Evolutionary conservation across 2,888 invertebrate species (phyloP).

Genomic region (Oscheius sp.): DNA sequence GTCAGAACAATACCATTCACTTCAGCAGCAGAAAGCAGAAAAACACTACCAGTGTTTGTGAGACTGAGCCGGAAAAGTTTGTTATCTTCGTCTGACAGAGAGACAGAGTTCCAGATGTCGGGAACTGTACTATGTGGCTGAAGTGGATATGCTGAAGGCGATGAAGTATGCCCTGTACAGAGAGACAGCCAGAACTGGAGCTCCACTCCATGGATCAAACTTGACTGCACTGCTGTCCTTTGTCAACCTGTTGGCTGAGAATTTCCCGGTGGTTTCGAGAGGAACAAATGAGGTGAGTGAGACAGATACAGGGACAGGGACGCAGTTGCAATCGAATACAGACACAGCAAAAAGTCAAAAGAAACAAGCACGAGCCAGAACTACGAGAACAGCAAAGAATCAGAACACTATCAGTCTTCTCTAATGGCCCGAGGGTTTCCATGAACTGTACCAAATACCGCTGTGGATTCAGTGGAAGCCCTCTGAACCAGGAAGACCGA

Average conservation of each 20-base stretch:
- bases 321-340: no score
- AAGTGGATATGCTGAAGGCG: constrained; percentile 72
- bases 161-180: constrained; percentile 61
- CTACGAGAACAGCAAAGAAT: no score
- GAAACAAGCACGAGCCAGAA: no score
- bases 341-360: no score
- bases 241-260: constrained; percentile 63
- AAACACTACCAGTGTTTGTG: constrained; percentile 50
- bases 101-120: constrained; percentile 57
- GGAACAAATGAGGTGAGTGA: constrained; percentile 29
- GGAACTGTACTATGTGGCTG: constrained; percentile 66
- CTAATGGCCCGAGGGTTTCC: no score
- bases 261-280: constrained; percentile 57
- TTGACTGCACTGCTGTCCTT: constrained; percentile 69
- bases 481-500: no score
- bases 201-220: constrained; percentile 64
- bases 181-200: constrained; percentile 59
- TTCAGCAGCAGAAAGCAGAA: constrained; percentile 56
- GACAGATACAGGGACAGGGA: not conserved
- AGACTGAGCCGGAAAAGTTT: constrained; percentile 58
- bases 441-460: no score
- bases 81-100: not conserved
- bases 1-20: constrained; percentile 43
- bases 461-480: no score
- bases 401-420: no score